A percentile compares a stretch with the other conserved stretches of the same genome.
These are phyloP conservation scores for Cavia aperea DNA, from an alignment of 2,113 vertebrate species.

Conservation along the genomic window DNA sequence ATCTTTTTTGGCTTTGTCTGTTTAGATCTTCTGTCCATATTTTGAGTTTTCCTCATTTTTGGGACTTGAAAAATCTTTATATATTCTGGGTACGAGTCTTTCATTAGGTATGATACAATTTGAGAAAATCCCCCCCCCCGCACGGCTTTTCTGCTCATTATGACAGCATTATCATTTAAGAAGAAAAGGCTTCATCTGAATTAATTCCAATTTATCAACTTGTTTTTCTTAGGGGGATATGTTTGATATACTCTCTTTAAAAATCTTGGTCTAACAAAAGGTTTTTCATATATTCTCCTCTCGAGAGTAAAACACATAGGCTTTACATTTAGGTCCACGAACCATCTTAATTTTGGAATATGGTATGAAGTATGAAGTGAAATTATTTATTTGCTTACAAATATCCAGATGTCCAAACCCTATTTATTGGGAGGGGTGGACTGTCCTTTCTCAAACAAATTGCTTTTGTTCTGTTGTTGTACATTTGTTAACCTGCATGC, in stretches of 20 bases:
- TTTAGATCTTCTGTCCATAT: background rate
- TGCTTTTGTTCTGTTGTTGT: background rate
- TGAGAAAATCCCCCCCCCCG: background rate
- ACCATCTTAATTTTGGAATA: background rate
- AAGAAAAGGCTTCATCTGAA: background rate
- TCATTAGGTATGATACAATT: background rate
- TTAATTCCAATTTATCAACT: background rate
- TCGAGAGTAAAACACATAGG: background rate
- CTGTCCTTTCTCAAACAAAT: background rate
- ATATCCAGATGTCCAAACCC: background rate
- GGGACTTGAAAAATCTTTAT: background rate
- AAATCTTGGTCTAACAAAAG: background rate
- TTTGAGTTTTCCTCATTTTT: conserved; percentile 6
- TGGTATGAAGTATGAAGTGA: background rate
- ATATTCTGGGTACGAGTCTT: background rate
- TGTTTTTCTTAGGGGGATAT: background rate
- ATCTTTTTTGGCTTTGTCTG: background rate
- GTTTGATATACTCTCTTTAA: conserved; percentile 6
- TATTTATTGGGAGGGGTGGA: background rate
- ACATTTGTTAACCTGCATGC: background rate
- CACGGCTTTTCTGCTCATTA: background rate
- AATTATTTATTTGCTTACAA: background rate
- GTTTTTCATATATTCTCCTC: background rate
- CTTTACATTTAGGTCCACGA: background rate
- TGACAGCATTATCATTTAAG: background rate